Conservation (phyloP, 2,888 invertebrate species). For the Agriotes lineatus region DNA sequence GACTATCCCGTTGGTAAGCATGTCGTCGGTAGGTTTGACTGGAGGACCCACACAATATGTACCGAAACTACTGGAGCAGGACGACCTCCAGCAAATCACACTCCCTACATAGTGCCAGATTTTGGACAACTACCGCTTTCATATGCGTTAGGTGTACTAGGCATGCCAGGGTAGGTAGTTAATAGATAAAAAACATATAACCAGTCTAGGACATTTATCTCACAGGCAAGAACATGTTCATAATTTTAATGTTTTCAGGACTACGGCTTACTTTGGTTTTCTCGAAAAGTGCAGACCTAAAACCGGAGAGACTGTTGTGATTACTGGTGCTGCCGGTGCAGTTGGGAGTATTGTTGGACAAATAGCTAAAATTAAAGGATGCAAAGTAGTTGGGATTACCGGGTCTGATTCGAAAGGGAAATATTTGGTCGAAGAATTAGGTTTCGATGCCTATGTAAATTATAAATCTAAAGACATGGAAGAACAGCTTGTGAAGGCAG, state of each 20-base stretch:
- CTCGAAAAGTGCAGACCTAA: conserved; percentile 79
- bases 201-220: too few relatives aligned
- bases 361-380: conserved; percentile 80
- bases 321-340: conserved; percentile 83
- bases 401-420: conserved; percentile 79
- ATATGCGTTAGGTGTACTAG: conserved; percentile 74
- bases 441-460: conserved; percentile 74
- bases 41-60: conserved; percentile 74
- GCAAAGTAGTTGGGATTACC: conserved; percentile 79
- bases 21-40: conserved; percentile 77
- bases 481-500: conserved; percentile 70
- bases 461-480: conserved; percentile 75
- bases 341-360: conserved; percentile 84
- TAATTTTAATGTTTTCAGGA: conserved; percentile 65
- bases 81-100: conserved; percentile 69
- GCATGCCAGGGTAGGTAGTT: conserved; percentile 77
- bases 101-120: conserved; percentile 69
- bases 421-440: conserved; percentile 74
- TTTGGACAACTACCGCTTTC: conserved; percentile 72
- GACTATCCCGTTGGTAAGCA: conserved; percentile 75
- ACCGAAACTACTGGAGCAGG: conserved; percentile 68
- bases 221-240: not conserved
- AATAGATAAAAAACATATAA: too few relatives aligned
- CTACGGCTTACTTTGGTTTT: conserved; percentile 82
- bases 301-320: conserved; percentile 79